phyloP scores from a whole-genome alignment of 1,140 invertebrate species.

The Druon quercuslanigerum region DNA sequence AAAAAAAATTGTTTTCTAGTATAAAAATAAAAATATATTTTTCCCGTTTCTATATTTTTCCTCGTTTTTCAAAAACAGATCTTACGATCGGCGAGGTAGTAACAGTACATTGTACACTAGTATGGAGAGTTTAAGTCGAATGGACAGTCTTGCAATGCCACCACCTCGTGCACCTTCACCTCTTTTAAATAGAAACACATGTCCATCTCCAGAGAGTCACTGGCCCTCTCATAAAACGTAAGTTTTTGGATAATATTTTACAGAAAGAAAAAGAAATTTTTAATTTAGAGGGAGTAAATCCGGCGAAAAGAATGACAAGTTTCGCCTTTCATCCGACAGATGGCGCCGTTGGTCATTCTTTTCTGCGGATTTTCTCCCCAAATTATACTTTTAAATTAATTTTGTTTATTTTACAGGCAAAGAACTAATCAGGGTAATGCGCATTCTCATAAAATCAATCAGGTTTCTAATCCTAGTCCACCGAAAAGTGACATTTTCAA shows the following conservation, averaged over 20 bases:
- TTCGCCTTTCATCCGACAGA: too few species aligned
- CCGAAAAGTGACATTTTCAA: slow-evolving; percentile 61
- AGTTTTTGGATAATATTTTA: neutral
- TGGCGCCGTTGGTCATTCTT: too few species aligned
- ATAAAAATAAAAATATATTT: too few species aligned
- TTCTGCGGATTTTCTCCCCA: too few species aligned
- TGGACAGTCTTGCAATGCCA: slow-evolving; percentile 65
- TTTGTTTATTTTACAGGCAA: neutral
- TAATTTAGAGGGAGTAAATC: too few species aligned
- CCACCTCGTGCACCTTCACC: slow-evolving; percentile 60
- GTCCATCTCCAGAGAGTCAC: slow-evolving; percentile 25
- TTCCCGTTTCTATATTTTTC: neutral
- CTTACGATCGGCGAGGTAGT: slow-evolving; percentile 70
- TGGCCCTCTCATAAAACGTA: slow-evolving; percentile 40
- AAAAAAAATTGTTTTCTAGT: too few species aligned
- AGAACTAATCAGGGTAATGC: slow-evolving; percentile 49
- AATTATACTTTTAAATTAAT: slow-evolving; percentile 1
- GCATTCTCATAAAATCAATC: slow-evolving; percentile 45
- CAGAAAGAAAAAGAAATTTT: too few species aligned
- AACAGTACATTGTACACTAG: slow-evolving; percentile 74
- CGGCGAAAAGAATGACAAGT: too few species aligned
- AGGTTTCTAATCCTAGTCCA: slow-evolving; percentile 53
- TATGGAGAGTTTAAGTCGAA: slow-evolving; percentile 72
- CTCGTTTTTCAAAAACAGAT: slow-evolving; percentile 44
- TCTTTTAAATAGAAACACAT: slow-evolving; percentile 50